Percentiles rank a stretch among this genome's conserved stretches.
Conservation (phyloP, 2,888 invertebrate genomes). For the Didymodactylos carnosus region DNA sequence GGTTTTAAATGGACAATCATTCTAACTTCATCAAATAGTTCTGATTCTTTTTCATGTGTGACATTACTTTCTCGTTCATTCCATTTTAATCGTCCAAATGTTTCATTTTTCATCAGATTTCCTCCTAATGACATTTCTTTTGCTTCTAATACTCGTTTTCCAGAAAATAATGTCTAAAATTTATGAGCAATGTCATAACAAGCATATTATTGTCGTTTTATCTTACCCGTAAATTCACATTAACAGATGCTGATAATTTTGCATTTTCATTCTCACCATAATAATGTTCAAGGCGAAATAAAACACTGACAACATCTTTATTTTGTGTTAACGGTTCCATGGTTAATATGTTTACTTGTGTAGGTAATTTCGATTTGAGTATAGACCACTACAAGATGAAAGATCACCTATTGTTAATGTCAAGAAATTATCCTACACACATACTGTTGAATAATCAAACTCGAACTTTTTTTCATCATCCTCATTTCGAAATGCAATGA, state of each 20-base stretch:
- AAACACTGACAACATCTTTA: not conserved
- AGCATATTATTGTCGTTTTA: too few species aligned
- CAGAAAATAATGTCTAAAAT: not conserved
- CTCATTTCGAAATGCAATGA: not conserved
- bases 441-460: not conserved
- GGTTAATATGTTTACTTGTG: not conserved
- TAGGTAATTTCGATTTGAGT: not conserved
- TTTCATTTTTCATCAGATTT: slow-evolving; percentile 2
- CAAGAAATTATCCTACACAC: not conserved
- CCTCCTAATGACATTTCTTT: slow-evolving; percentile 10
- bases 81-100: not conserved
- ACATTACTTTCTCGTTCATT: not conserved
- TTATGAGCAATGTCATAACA: not conserved
- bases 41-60: not conserved
- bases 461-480: not conserved
- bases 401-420: not conserved
- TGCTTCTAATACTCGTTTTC: not conserved
- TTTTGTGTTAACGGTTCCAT: not conserved
- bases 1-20: not conserved
- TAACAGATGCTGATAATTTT: not conserved
- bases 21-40: not conserved
- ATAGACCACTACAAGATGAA: not conserved
- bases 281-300: not conserved
- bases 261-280: not conserved
- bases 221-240: not conserved